Evolutionary conservation across 2,797 vertebrate genomes (phyloP).

Genomic region (Austrolebias charrua): DNA sequence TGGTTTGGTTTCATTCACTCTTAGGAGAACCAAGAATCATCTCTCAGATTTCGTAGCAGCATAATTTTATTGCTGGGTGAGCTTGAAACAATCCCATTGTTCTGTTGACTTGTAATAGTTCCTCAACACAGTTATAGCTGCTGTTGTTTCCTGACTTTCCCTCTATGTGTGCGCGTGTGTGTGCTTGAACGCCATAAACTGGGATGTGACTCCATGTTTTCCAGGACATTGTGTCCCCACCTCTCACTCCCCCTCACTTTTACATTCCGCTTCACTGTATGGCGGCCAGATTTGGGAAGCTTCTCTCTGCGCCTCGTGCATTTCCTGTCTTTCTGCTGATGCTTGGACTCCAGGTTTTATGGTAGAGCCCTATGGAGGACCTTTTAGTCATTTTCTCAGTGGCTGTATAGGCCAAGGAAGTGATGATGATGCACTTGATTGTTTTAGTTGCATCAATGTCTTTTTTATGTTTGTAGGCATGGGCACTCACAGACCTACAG

Average conservation of each 20-base stretch:
- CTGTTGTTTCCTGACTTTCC: slow-evolving; percentile 12
- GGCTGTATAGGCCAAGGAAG: neutral
- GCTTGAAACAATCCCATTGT: neutral
- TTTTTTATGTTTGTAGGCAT: neutral
- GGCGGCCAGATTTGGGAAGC: slow-evolving; percentile 68
- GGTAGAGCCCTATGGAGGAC: neutral
- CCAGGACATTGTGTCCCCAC: slow-evolving; percentile 42
- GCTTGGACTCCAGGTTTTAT: slow-evolving; percentile 34
- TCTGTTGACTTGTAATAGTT: neutral
- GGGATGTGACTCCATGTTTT: slow-evolving; percentile 58
- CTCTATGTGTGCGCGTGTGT: neutral
- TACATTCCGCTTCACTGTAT: slow-evolving; percentile 64
- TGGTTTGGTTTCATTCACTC: neutral
- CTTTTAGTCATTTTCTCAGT: slow-evolving; percentile 5
- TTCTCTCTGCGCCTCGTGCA: slow-evolving; percentile 49
- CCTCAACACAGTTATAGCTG: slow-evolving; percentile 7
- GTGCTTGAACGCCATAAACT: slow-evolving; percentile 7
- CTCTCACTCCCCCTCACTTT: slow-evolving; percentile 46
- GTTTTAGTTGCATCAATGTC: neutral
- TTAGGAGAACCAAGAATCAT: neutral
- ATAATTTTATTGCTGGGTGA: neutral
- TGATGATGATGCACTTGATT: neutral
- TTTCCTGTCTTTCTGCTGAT: slow-evolving; percentile 66
- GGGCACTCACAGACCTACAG: slow-evolving; percentile 1
- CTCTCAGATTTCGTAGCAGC: neutral